Evolutionary conservation across 2,797 vertebrate genomes (phyloP).

Genomic region (Podarcis siculus): DNA sequence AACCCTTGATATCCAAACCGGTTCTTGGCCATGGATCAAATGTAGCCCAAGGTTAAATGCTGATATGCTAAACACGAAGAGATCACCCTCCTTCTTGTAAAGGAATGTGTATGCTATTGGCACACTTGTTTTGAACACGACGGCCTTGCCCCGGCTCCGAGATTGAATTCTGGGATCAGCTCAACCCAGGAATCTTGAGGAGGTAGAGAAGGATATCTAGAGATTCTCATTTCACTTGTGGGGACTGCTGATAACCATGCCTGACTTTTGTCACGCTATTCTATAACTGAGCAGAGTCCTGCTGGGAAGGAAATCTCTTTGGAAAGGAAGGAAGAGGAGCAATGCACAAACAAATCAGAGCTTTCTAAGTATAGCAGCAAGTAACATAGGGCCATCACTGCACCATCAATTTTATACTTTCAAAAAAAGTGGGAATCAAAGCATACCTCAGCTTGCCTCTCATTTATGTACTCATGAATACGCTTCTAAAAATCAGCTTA

Average conservation of each 20-base stretch:
- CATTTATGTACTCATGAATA: background rate
- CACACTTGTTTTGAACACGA: constrained; percentile 66
- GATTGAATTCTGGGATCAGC: constrained; percentile 71
- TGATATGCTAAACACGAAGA: constrained; percentile 18
- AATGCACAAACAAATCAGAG: constrained; percentile 71
- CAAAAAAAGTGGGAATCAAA: background rate
- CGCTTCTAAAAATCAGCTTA: constrained; percentile 26
- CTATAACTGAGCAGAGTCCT: constrained; percentile 50
- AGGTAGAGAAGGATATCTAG: constrained; percentile 71
- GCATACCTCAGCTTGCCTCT: background rate
- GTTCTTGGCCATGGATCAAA: background rate
- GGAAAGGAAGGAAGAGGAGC: constrained; percentile 74
- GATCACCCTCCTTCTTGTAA: constrained; percentile 56
- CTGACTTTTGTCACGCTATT: constrained; percentile 49
- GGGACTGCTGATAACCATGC: constrained; percentile 69
- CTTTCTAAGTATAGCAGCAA: constrained; percentile 70
- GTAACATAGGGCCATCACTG: constrained; percentile 38
- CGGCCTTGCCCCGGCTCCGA: constrained; percentile 58
- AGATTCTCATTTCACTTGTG: constrained; percentile 67
- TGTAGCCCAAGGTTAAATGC: background rate
- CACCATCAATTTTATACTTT: background rate
- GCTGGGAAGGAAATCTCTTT: constrained; percentile 70
- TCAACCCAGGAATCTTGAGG: constrained; percentile 58
- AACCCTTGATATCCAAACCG: background rate
- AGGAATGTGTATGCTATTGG: constrained; percentile 63